Percentiles rank a stretch among this genome's conserved stretches.
Conservation (phyloP, 1,140 invertebrate species). For the Zeugodacus cucurbitae region DNA sequence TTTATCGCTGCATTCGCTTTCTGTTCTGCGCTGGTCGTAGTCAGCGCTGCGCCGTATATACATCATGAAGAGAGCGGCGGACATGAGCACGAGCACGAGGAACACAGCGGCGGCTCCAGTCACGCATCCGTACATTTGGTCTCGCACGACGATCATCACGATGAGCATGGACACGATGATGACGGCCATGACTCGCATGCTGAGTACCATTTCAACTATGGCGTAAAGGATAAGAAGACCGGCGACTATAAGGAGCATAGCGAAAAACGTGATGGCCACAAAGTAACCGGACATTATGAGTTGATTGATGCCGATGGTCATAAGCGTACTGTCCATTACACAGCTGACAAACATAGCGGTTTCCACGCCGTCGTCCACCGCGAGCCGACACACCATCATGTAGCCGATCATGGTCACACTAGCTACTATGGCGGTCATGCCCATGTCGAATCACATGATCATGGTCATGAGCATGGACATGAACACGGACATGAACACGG, state of each 20-base stretch:
- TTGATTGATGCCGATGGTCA: constrained; percentile 67
- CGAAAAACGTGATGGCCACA: constrained; percentile 56
- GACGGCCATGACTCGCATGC: constrained; percentile 56
- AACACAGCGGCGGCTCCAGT: constrained; percentile 53
- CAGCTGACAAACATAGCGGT: constrained; percentile 64
- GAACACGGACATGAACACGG: constrained; percentile 32
- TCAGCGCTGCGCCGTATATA: constrained; percentile 47
- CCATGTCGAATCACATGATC: neutral
- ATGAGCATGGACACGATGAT: constrained; percentile 39
- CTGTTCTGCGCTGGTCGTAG: constrained; percentile 33
- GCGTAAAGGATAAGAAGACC: constrained; percentile 60
- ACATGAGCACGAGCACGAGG: constrained; percentile 43
- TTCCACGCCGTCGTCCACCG: constrained; percentile 64
- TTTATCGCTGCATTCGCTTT: constrained; percentile 49
- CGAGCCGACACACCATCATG: constrained; percentile 64
- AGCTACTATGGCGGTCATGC: constrained; percentile 50
- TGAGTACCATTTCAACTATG: constrained; percentile 59
- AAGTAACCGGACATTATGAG: constrained; percentile 64
- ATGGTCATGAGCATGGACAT: constrained; percentile 41
- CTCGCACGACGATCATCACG: constrained; percentile 50
- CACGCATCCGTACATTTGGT: constrained; percentile 58
- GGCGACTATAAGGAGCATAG: constrained; percentile 57
- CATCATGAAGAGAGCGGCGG: constrained; percentile 18
- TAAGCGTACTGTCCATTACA: constrained; percentile 65
- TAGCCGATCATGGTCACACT: constrained; percentile 54